Conservation (phyloP, 2,888 invertebrate species). For the Drosophila basisetae region DNA sequence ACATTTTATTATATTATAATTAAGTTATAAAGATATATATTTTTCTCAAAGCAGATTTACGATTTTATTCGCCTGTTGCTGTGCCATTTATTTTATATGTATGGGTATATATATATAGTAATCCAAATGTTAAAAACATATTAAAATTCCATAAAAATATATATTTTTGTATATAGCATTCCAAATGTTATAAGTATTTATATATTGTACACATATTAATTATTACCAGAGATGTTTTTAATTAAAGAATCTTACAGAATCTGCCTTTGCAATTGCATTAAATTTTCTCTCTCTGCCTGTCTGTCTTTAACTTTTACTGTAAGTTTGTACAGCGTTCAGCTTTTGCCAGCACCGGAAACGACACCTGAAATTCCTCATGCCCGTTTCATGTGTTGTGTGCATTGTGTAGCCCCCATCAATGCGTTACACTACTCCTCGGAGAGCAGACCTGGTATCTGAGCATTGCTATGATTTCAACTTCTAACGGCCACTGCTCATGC, state of each 20-base stretch:
- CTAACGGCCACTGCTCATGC: constrained; percentile 43
- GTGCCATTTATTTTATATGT: background rate
- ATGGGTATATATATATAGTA: background rate
- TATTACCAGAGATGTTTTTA: background rate
- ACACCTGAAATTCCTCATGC: constrained; percentile 44
- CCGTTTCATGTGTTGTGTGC: constrained; percentile 24
- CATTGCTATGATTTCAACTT: constrained; percentile 28
- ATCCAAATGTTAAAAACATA: background rate
- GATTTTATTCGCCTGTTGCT: background rate
- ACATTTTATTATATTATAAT: background rate
- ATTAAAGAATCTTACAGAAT: too few species aligned
- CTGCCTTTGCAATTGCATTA: too few species aligned
- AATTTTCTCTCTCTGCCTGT: background rate
- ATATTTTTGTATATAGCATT: background rate
- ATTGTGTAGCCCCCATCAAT: constrained; percentile 15
- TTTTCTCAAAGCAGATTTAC: background rate
- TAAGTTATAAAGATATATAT: background rate
- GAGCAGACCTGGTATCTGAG: constrained; percentile 14
- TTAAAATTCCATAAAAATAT: background rate
- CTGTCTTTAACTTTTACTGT: background rate
- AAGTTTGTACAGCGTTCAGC: background rate
- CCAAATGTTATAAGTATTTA: background rate
- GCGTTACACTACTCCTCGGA: constrained; percentile 7
- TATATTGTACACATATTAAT: background rate
- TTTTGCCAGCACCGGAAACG: constrained; percentile 29